Conservation (phyloP, 2,113 vertebrate genomes). For the Poeciliopsis occidentalis region DNA sequence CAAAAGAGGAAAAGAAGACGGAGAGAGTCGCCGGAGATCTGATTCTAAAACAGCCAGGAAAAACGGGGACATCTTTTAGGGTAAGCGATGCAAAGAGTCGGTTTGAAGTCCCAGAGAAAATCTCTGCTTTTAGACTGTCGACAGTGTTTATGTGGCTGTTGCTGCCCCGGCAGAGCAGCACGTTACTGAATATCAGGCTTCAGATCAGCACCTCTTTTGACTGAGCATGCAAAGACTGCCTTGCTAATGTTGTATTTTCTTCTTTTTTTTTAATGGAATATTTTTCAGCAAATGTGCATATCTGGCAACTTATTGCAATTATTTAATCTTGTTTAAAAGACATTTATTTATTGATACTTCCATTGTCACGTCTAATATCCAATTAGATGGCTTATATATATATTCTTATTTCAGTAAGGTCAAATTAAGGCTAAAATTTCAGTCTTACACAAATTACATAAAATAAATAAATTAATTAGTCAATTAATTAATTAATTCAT, state of each 20-base stretch:
- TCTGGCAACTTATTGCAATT: neutral
- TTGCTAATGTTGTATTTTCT: neutral
- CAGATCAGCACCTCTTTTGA: neutral
- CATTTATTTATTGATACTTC: neutral
- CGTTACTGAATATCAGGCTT: too few relatives aligned
- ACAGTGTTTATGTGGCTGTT: constrained; percentile 19
- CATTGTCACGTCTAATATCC: neutral
- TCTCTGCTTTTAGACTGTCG: neutral
- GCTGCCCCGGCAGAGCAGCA: neutral
- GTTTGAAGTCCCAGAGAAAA: neutral
- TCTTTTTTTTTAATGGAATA: neutral
- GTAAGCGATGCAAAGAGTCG: constrained; percentile 25
- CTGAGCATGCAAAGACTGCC: neutral
- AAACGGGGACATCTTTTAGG: constrained; percentile 15
- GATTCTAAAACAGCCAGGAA: neutral
- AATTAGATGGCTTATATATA: neutral
- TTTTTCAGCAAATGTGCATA: neutral
- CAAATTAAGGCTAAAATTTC: neutral
- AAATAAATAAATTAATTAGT: neutral
- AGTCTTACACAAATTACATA: neutral
- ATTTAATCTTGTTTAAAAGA: neutral
- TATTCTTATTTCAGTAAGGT: neutral
- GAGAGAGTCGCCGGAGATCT: neutral
- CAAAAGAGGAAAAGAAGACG: neutral
- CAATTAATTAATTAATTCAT: neutral